phyloP scores from a whole-genome alignment of 2,113 vertebrate species.

The Axis porcinus region DNA sequence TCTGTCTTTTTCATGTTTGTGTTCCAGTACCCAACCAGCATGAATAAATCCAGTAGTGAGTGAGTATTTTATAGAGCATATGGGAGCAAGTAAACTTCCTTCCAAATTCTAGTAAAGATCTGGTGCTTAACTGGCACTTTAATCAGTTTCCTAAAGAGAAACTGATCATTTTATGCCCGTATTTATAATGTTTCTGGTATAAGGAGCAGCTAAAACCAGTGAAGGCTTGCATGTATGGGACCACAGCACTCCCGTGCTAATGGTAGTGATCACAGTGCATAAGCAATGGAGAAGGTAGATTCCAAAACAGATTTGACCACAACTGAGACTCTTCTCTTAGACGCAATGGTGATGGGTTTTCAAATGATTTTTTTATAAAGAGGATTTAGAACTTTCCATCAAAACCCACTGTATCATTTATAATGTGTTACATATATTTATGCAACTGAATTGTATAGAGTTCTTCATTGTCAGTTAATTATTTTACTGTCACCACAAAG shows the following conservation, averaged over 20 bases:
- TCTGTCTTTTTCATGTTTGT: background rate
- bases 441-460: background rate
- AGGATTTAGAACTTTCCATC: background rate
- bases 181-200: background rate
- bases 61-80: background rate
- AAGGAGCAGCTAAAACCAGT: background rate
- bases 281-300: background rate
- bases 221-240: background rate
- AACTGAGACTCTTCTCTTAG: background rate
- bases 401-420: background rate
- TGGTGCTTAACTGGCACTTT: background rate
- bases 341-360: background rate
- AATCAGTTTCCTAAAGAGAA: background rate
- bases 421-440: background rate
- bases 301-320: background rate
- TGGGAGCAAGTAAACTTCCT: background rate
- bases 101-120: background rate
- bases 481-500: background rate
- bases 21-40: background rate
- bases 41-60: background rate
- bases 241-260: accelerated
- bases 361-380: background rate
- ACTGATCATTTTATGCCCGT: background rate
- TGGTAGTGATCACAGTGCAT: background rate
- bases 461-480: background rate